A percentile compares a stretch with the other conserved stretches of the same genome.
These are phyloP conservation scores for Antedon mediterranea DNA, from an alignment of 53 echinoderm and acorn worm genomes.

Conservation along the genomic window DNA sequence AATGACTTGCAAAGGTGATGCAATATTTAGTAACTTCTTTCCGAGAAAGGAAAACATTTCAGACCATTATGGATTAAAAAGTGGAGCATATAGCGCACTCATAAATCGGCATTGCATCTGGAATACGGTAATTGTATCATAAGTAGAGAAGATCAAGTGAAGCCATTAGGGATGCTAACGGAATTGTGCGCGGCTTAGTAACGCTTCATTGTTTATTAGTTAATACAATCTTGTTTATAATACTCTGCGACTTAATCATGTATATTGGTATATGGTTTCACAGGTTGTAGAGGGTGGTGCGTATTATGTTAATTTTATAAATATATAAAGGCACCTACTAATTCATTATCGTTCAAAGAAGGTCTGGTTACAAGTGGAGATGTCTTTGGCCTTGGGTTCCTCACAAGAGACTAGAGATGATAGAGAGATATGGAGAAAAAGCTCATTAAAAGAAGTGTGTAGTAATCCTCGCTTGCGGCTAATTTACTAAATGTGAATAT, in stretches of 20 bases:
- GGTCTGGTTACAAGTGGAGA: constrained; percentile 95
- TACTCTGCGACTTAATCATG: neutral
- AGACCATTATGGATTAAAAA: neutral
- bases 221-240: neutral
- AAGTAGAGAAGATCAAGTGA: neutral
- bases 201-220: neutral
- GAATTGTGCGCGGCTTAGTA: neutral
- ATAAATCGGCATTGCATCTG: neutral
- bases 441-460: neutral
- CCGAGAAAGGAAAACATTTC: neutral
- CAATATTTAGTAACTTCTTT: too few species aligned
- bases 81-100: neutral
- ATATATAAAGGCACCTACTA: constrained; percentile 53
- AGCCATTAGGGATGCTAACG: neutral
- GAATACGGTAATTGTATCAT: neutral
- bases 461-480: too few species aligned
- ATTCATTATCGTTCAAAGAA: constrained; percentile 88
- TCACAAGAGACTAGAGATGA: neutral
- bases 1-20: too few species aligned
- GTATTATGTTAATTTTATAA: too few species aligned
- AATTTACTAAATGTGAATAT: too few species aligned
- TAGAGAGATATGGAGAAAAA: neutral
- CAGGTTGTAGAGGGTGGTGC: neutral
- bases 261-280: neutral
- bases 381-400: constrained; percentile 55